Base-by-base conservation (phyloP, 2,888 invertebrate species). In the Eupithecia centaureata region DNA sequence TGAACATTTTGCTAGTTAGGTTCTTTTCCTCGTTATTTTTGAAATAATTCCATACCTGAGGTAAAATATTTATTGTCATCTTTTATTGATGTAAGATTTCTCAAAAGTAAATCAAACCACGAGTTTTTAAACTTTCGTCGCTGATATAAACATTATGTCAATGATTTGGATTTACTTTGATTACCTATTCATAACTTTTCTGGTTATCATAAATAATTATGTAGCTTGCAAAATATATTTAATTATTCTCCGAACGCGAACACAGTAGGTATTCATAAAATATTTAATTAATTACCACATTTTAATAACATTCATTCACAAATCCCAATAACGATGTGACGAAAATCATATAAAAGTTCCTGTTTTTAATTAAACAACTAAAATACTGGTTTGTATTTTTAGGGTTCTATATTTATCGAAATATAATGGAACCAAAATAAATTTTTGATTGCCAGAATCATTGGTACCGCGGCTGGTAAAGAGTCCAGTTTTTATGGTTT, bases 291-390 rank as follows among this genome's bases (percentile, higher is more conserved):
- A 69, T 69, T 69, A 65, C 63, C 54, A 38, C 27, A 54, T 59
- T 66, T 47, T 63, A 64, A 35, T 52, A 67, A 60, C 27, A 47
- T 64, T 30, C 28, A 64, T 61, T 63, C 51, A 61, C 63, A 51
- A 65, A 51, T 56, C 60, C n/a, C 30, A 65, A 70, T 64, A 73
- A 71, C 67, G 72, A 73, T 18, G 75, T 75, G 75, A 72, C 75
- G 69, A 67, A 73, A 68, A 67, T 28, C 60, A 67, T 67, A 73
- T 75, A 64, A 71, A 71, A 73, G 70, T 70, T 71, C 67, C 70
- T 56, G 67, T 68, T 67, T 42, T 63, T 67, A 70, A 73, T 70
- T 52, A 70, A 65, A 68, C 67, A 66, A 60, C 57, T 63, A 72
- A 73, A 71, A 65, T 63, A 38, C 63, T 59, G 18, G 61, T 62